phyloP scores from a whole-genome alignment of 2,113 vertebrate species.

The Cottus gobio region DNA sequence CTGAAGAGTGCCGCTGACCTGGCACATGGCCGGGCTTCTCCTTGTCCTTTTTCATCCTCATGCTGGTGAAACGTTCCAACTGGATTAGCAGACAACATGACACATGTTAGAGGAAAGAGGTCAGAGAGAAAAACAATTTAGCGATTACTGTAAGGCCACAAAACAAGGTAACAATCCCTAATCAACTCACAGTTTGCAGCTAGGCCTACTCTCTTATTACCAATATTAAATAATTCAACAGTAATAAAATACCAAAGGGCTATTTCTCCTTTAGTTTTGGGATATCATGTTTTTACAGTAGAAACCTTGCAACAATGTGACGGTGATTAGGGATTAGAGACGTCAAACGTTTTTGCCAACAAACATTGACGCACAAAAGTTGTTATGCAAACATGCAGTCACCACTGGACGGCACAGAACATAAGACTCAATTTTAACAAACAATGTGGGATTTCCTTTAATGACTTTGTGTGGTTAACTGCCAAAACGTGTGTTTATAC shows the following conservation, averaged over 20 bases:
- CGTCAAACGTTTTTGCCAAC: background rate
- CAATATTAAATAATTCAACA: background rate
- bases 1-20: slow-evolving; percentile 86
- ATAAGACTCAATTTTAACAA: slow-evolving; percentile 1
- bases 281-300: slow-evolving; percentile 12
- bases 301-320: slow-evolving; percentile 19
- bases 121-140: background rate
- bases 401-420: slow-evolving; percentile 12
- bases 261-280: background rate
- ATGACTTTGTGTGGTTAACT: background rate
- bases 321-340: slow-evolving; percentile 29
- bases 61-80: slow-evolving; percentile 94
- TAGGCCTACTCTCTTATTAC: background rate
- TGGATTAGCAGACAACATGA: slow-evolving; percentile 63
- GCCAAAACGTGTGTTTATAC: background rate
- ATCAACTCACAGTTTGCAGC: slow-evolving; percentile 30
- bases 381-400: background rate
- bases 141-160: background rate
- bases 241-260: background rate
- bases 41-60: slow-evolving; percentile 93
- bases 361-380: slow-evolving; percentile 36
- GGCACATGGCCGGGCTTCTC: slow-evolving; percentile 81
- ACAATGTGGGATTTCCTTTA: background rate
- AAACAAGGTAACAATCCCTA: slow-evolving; percentile 12
- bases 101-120: slow-evolving; percentile 20